A percentile compares a stretch with the other conserved stretches of the same genome.
Conservation (phyloP, 2,888 invertebrate genomes). For the Halocaridina rubra region DNA sequence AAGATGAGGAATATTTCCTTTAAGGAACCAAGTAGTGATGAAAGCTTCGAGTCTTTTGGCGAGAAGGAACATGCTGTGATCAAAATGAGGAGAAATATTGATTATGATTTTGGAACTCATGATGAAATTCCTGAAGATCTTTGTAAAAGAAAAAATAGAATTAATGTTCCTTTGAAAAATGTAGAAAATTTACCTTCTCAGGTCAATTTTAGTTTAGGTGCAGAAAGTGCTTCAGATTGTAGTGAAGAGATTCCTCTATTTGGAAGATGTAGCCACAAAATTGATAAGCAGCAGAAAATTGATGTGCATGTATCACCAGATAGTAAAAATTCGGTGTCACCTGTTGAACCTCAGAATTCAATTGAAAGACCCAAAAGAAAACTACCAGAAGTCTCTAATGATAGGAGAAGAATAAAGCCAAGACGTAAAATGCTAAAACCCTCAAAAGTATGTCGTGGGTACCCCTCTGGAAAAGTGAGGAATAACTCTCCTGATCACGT, state of each 20-base stretch:
- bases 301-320: background rate
- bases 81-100: slow-evolving; percentile 44
- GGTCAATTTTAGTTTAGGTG: background rate
- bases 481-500: too few relatives aligned
- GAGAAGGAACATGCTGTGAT: too few relatives aligned
- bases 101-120: slow-evolving; percentile 33
- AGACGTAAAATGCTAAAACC: background rate
- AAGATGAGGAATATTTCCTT: background rate
- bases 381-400: slow-evolving; percentile 9
- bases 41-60: background rate
- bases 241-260: background rate
- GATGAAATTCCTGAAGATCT: background rate
- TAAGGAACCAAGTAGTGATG: slow-evolving; percentile 29
- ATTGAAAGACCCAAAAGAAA: slow-evolving; percentile 4
- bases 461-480: too few relatives aligned
- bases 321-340: background rate
- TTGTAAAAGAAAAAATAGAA: too few relatives aligned
- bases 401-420: slow-evolving; percentile 26
- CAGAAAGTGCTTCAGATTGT: background rate
- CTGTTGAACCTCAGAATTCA: background rate
- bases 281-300: background rate
- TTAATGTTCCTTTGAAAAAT: slow-evolving; percentile 45
- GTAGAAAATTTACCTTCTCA: slow-evolving; percentile 34
- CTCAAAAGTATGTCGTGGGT: too few relatives aligned
- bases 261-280: background rate